Evolutionary conservation across 2,113 vertebrate species (phyloP), one percentile per base, ranked within the genome.

Genomic region (Strigops habroptila): DNA sequence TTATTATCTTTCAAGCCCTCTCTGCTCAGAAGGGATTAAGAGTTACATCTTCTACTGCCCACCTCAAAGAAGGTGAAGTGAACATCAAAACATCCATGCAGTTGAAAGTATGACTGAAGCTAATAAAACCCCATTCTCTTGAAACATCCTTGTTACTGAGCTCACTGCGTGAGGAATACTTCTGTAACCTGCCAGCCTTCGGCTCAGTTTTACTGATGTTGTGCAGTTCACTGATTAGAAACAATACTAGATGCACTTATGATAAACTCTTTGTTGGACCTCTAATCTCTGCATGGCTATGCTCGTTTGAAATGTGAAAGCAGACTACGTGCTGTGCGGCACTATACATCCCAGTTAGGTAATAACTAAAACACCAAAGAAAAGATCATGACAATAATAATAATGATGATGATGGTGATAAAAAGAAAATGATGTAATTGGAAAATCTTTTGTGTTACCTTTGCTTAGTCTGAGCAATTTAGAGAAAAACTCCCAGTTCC

Each of bases 201-300:
- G 9, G 86, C 68, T 63, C 83, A 49, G 6, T 78, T 49, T 74
- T 57, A 10, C 86, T 85, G 86, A 33, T 82, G 91, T 10, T 46
- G 71, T 60, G 52, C 59, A 95, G 94, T 85, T 97, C 96, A 94
- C 84, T 64, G 93, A 52, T 67, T 92, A 95, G 89, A 94, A 96
- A 96, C 91, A 97, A 95, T 93, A 44, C 73, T 5, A 46, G 96
- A 96, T 96, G 96, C 95, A 95, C 92, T 95, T 87, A 39, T 41
- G 96, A 96, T 97, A 88, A 95, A 90, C 90, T 75, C 92, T 91
- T 95, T 92, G 96, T 97, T 93, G 95, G 91, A 69, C 41, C 62
- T 97, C 95, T 97, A 79, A 96, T 97, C 93, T 97, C 94, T 97
- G 97, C 79, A 13, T 89, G 65, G 22, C 95, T 95, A n/a, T 74